Conservation (phyloP, 2,797 vertebrate genomes). For the Bovichtus diacanthus region DNA sequence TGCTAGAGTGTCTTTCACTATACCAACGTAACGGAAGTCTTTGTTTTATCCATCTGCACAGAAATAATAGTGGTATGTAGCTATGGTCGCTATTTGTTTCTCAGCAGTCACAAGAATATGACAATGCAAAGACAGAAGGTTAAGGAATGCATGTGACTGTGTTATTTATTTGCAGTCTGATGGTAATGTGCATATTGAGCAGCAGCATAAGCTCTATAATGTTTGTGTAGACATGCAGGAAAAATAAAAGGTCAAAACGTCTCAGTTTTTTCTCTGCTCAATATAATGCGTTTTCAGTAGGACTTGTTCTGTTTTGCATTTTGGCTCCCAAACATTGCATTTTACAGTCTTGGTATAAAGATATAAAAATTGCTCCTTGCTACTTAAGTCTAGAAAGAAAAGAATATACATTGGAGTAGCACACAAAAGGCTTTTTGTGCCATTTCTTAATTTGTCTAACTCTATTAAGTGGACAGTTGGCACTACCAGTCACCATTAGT, state of each 20-base stretch:
- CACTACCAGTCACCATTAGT: slow-evolving; percentile 72
- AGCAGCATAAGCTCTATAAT: slow-evolving; percentile 47
- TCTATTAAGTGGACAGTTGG: slow-evolving; percentile 77
- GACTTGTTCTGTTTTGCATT: slow-evolving; percentile 46
- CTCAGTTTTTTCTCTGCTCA: slow-evolving; percentile 39
- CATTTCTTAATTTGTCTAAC: slow-evolving; percentile 67
- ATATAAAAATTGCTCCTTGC: slow-evolving; percentile 19
- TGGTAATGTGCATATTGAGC: slow-evolving; percentile 54
- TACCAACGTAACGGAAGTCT: background rate
- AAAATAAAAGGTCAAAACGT: slow-evolving; percentile 69
- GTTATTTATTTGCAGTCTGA: slow-evolving; percentile 45
- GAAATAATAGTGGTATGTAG: background rate
- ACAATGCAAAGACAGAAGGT: slow-evolving; percentile 38
- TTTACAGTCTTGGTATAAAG: slow-evolving; percentile 25
- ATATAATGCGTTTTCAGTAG: slow-evolving; percentile 44
- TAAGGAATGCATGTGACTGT: slow-evolving; percentile 38
- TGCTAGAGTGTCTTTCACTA: background rate
- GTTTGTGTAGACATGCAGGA: slow-evolving; percentile 60
- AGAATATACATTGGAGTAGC: slow-evolving; percentile 35
- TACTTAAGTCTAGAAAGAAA: slow-evolving; percentile 22
- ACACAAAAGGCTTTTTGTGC: slow-evolving; percentile 46
- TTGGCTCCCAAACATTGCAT: slow-evolving; percentile 34
- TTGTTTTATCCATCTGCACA: background rate
- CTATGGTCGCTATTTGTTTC: slow-evolving; percentile 23
- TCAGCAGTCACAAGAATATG: slow-evolving; percentile 30